phyloP scores from a whole-genome alignment of 2,888 invertebrate species.

The Serrognathus titanus region DNA sequence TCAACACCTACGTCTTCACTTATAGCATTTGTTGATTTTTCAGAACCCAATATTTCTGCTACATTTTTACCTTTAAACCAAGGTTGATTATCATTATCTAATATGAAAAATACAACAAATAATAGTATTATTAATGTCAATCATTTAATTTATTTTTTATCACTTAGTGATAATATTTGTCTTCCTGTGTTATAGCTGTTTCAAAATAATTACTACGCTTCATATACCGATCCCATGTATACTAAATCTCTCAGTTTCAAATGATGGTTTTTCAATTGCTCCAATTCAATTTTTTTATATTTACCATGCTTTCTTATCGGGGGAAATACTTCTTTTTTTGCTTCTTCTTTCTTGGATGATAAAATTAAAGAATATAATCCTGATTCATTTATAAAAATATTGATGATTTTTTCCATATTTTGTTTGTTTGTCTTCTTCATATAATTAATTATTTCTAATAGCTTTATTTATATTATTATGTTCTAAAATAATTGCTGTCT shows the following conservation, averaged over 20 bases:
- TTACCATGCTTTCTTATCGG: not conserved
- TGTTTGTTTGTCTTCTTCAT: not conserved
- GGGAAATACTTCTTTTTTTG: not conserved
- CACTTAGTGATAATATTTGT: not conserved
- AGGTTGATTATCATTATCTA: too few species aligned
- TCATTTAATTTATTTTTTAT: not conserved
- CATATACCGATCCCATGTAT: not conserved
- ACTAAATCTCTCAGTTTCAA: not conserved
- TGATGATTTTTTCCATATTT: not conserved
- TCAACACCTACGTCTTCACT: too few species aligned
- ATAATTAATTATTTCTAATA: too few species aligned
- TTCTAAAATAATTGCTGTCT: not conserved
- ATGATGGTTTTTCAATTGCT: too few species aligned
- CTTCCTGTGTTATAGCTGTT: not conserved
- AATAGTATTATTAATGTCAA: not conserved
- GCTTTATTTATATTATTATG: not conserved
- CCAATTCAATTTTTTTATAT: not conserved
- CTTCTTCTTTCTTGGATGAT: not conserved
- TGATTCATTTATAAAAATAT: not conserved
- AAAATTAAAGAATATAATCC: not conserved
- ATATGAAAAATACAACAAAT: not conserved
- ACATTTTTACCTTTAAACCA: conserved; percentile 3
- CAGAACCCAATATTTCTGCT: not conserved
- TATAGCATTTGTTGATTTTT: not conserved
- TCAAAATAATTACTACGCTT: not conserved